Conservation (phyloP, 2,888 invertebrate species). For the Lordiphosa andalusiaca region DNA sequence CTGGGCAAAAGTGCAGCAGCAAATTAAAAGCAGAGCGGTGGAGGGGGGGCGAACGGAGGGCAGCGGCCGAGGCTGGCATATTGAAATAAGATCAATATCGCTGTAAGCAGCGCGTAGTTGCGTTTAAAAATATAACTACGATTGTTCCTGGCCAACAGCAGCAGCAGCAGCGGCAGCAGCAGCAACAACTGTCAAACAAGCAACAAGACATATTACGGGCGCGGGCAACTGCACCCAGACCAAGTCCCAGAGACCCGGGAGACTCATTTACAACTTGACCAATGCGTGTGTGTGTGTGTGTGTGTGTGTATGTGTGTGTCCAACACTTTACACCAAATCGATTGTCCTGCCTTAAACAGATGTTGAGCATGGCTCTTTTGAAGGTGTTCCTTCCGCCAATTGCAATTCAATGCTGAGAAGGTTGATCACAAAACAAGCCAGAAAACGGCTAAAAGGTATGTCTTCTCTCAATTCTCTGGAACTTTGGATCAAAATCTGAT, state of each 20-base stretch:
- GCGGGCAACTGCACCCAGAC: constrained; percentile 38
- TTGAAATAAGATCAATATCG: constrained; percentile 72
- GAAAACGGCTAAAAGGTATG: too few species aligned
- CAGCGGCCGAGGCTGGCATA: constrained; percentile 46
- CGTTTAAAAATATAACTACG: constrained; percentile 71
- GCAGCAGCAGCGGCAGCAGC: constrained; percentile 44
- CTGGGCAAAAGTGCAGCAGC: constrained; percentile 48
- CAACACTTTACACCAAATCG: constrained; percentile 65
- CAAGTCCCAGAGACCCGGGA: constrained; percentile 33
- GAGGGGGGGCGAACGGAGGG: constrained; percentile 27
- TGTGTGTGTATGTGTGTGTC: constrained; percentile 39
- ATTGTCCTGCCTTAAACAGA: constrained; percentile 70
- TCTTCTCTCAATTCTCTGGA: too few species aligned
- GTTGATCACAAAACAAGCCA: too few species aligned
- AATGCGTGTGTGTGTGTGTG: constrained; percentile 27
- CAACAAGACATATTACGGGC: constrained; percentile 71
- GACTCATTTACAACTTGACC: constrained; percentile 71
- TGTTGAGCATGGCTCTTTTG: constrained; percentile 65
- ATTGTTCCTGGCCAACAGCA: constrained; percentile 48
- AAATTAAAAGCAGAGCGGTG: constrained; percentile 55
- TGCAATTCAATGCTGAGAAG: neutral
- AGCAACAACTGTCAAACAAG: constrained; percentile 44
- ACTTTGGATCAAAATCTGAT: too few species aligned
- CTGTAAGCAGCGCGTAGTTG: constrained; percentile 68
- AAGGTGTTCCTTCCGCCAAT: constrained; percentile 71